Evolutionary conservation across 1,140 invertebrate genomes (phyloP).

Genomic region (Orussus abietinus): DNA sequence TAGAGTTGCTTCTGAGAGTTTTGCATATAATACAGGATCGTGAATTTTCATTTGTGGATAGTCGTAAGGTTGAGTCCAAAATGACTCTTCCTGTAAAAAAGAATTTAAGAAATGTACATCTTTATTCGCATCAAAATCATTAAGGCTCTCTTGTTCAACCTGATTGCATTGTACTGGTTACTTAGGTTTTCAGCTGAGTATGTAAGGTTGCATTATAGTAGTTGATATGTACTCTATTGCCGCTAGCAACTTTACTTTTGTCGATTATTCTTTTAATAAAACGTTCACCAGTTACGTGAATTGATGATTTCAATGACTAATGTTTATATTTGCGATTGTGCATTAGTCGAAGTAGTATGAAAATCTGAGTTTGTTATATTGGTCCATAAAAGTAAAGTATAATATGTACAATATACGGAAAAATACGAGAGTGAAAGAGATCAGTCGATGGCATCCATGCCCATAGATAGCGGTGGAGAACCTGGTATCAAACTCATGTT

Average conservation of each 20-base stretch:
- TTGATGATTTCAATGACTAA: slow-evolving; percentile 42
- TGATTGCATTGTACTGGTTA: no score
- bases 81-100: slow-evolving; percentile 58
- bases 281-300: no score
- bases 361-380: slow-evolving; percentile 40
- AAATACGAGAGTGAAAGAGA: no score
- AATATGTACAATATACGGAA: no score
- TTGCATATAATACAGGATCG: slow-evolving; percentile 67
- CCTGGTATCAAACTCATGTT: no score
- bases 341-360: slow-evolving; percentile 58
- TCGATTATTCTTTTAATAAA: no score
- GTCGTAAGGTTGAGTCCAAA: slow-evolving; percentile 84
- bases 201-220: no score
- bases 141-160: background rate
- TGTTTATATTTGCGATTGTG: slow-evolving; percentile 53
- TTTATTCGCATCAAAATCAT: background rate
- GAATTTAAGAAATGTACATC: slow-evolving; percentile 5
- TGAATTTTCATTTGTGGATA: slow-evolving; percentile 74
- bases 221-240: no score
- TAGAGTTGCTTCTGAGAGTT: slow-evolving; percentile 66
- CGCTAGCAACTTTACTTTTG: no score
- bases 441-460: no score
- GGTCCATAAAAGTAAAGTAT: slow-evolving; percentile 50
- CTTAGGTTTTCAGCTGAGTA: no score
- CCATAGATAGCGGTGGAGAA: no score